These are phyloP conservation scores for Rostratula benghalensis DNA, from an alignment of 2,113 vertebrate species.

Conservation along the genomic window DNA sequence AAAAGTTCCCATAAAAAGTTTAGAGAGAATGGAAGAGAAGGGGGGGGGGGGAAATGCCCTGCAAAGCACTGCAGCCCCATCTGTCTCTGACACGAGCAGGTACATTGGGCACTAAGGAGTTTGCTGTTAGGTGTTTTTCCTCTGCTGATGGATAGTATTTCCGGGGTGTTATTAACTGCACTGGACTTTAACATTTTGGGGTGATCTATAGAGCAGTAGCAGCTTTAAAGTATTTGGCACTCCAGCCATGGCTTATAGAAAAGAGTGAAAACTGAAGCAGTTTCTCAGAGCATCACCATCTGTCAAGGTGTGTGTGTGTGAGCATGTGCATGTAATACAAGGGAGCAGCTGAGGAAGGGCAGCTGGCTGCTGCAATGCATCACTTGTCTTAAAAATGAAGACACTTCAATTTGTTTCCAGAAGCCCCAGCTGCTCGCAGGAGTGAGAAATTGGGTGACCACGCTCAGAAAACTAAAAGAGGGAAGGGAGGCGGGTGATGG, in stretches of 20 bases:
- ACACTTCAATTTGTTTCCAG: not conserved
- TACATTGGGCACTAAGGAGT: conserved; percentile 31
- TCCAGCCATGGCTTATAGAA: conserved; percentile 51
- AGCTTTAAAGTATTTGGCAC: conserved; percentile 67
- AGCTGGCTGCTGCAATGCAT: conserved; percentile 20
- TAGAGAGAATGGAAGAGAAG: not conserved
- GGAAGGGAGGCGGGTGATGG: not conserved
- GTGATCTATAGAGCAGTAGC: conserved; percentile 74
- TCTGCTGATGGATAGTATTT: conserved; percentile 70
- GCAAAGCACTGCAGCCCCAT: not conserved
- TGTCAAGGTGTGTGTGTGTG: conserved; percentile 10
- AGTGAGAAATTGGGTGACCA: not conserved
- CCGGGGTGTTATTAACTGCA: conserved; percentile 72
- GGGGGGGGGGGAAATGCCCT: not conserved
- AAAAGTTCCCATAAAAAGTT: not conserved
- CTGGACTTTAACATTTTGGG: conserved; percentile 65
- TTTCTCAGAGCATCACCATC: conserved; percentile 58
- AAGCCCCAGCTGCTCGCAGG: conserved; percentile 27
- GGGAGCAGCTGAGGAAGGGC: conserved; percentile 29
- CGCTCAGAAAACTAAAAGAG: not conserved
- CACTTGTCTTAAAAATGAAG: conserved; percentile 40
- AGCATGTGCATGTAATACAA: not conserved
- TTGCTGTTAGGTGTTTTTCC: conserved; percentile 22
- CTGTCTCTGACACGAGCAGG: conserved; percentile 56
- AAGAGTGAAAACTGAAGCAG: conserved; percentile 65